Conservation (phyloP, 2,888 invertebrate species). For the Pteria penguin region DNA sequence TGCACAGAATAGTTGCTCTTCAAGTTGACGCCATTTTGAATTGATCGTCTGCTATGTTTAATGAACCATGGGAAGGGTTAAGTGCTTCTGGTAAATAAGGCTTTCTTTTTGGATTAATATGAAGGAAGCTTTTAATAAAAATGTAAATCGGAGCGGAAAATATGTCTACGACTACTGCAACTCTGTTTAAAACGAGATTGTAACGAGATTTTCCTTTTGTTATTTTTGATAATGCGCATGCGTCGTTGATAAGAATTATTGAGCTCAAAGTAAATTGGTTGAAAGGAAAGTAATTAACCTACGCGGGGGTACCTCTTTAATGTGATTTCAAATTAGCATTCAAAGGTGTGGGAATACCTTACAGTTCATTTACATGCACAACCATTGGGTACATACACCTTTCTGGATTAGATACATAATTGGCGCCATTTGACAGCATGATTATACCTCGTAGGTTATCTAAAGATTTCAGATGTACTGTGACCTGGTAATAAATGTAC, state of each 20-base stretch:
- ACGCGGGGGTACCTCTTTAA: not conserved
- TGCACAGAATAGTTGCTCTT: not conserved
- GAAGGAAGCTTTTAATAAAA: not conserved
- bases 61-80: not conserved
- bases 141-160: not conserved
- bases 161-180: not conserved
- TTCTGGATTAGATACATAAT: too few relatives aligned
- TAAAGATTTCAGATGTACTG: too few relatives aligned
- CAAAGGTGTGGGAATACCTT: not conserved
- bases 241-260: not conserved
- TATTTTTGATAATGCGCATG: not conserved
- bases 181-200: not conserved
- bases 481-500: too few relatives aligned
- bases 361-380: not conserved
- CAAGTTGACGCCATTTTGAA: constrained; percentile 11
- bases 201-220: not conserved
- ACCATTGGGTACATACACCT: too few relatives aligned
- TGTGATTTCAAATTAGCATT: not conserved
- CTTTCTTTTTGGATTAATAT: not conserved
- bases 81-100: not conserved
- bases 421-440: too few relatives aligned
- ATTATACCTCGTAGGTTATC: too few relatives aligned
- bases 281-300: not conserved
- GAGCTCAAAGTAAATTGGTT: not conserved
- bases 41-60: not conserved